Base-by-base conservation (phyloP, 2,888 invertebrate species). In the Microplitis manilae region DNA sequence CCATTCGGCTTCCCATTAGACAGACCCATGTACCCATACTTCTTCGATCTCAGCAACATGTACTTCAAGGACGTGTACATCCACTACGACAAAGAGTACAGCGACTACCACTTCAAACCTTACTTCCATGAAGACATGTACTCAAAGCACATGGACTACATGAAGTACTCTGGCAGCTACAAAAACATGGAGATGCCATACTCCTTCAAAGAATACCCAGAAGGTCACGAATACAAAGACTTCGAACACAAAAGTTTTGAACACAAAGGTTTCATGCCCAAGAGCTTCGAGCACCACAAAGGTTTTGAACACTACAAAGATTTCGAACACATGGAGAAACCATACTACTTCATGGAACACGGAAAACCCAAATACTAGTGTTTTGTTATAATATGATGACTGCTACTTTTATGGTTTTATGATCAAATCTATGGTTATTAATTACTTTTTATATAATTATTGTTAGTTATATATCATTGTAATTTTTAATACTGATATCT, bases 1-100 rank as follows among this genome's bases (percentile, higher is more conserved):
- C 91, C 93, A 39, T 88, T 92, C 82, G 92, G 92, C 73, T 93
- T 90, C 89, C 93, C 93, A 41, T 90, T 93, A 79, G 93, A 93
- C 87, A 91, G 93, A 77, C 92, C 92, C 15, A 88, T 91, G 77
- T 76, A 84, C 65, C 90, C 90, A 76, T 88, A 86, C 83, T 90
- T 89, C 90, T 91, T 91, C 89, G 86, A 90, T 68, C 91, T 92
- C 77, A 92, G 93, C 40, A 94, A 94, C 89, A 92, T 93, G 91
- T 92, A 87, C 91, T 91, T 92, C 87, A 91, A 92, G 88, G 93
- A 93, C 84, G 92, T 93, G 5, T 79, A 85, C 69, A 91, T 94
- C 83, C 92, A 91, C 88, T 91, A 93, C 86, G 89, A 62, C 50
- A 79, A 77, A 2, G 75, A 81, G 15, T 76, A 77, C 76, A 40